Conservation (phyloP, 2,888 invertebrate species). For the Xestia rhomboidea region DNA sequence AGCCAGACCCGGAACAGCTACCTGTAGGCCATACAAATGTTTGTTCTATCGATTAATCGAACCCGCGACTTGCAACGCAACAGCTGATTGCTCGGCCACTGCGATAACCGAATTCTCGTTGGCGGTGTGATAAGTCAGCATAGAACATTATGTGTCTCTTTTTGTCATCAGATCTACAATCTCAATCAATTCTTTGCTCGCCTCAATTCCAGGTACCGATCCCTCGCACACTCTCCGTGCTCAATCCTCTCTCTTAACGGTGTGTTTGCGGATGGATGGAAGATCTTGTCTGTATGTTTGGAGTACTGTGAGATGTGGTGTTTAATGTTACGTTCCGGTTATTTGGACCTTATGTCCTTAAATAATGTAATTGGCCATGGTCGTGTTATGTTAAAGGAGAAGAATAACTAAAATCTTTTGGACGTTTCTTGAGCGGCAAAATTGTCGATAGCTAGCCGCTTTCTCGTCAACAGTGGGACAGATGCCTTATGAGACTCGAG, state of each 20-base stretch:
- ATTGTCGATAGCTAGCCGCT: background rate
- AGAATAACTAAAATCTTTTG: background rate
- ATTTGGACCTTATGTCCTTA: too few species aligned
- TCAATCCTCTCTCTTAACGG: background rate
- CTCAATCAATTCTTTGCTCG: background rate
- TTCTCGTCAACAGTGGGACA: background rate
- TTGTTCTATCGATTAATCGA: too few species aligned
- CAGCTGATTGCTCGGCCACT: too few species aligned
- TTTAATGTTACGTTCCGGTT: too few species aligned
- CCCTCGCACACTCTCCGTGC: background rate
- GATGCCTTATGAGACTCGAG: slow-evolving; percentile 6
- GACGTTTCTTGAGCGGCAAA: background rate
- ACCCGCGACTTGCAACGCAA: too few species aligned
- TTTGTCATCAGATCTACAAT: background rate
- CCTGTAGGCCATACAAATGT: too few species aligned
- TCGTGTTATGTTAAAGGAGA: too few species aligned
- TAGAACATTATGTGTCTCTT: background rate
- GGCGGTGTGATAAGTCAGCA: background rate
- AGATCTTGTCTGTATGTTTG: background rate
- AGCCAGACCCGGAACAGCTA: too few species aligned
- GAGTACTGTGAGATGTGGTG: too few species aligned
- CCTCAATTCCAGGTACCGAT: background rate
- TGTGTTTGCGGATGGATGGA: background rate
- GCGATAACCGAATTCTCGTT: too few species aligned
- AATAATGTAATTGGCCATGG: too few species aligned